Evolutionary conservation across 2,888 invertebrate genomes (phyloP), one percentile per base, ranked within the genome.

Genomic region (Julus scandinavius): DNA sequence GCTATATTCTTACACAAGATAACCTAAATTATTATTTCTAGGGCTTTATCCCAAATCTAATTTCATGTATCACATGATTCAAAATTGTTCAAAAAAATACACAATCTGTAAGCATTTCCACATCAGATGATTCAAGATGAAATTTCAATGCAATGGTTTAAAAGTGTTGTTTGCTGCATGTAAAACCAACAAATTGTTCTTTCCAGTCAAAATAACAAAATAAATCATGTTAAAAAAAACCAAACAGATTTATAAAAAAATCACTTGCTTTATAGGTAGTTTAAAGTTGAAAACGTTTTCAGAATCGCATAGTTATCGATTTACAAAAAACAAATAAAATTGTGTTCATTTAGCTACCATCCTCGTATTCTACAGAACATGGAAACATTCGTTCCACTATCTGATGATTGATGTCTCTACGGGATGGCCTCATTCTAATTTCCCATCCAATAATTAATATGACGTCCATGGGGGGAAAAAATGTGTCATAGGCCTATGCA

Each of bases 361-460:
- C 72, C 20, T 63, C 13, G 4, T 29, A n/a, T 38, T 72, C 29
- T 7, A 9, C 72, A 17, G n/a, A 72, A 29, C 9, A 29, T 29
- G 13, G 72, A 7, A 29, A 72, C 72, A 72, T 72, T 29, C 29
- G 72, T 20, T 29, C 29, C 20, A 17, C n/a, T n/a, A 63, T 63
- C n/a, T 72, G 29, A 72, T 72, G 20, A 72, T 72, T 72, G 20
- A 72, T 72, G 20, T 72, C 72, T 72, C 72, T 29, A 11, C 72
- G 72, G 72, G 11, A 0, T 29, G 72, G 20, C n/a, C 29, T 72
- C 72, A 29, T 72, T 72, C 72, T n/a, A 29, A 9, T 9, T 29
- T n/a, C 29, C 72, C 72, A 3, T n/a, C 17, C 63, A 63, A 72
- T 29, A 72, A 72, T 72, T 72, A 72, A 72, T 72, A 72, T 72